A percentile compares a stretch with the other conserved stretches of the same genome.
These are phyloP conservation scores for Poeciliopsis retropinna DNA, from an alignment of 2,113 vertebrate genomes.

Conservation along the genomic window DNA sequence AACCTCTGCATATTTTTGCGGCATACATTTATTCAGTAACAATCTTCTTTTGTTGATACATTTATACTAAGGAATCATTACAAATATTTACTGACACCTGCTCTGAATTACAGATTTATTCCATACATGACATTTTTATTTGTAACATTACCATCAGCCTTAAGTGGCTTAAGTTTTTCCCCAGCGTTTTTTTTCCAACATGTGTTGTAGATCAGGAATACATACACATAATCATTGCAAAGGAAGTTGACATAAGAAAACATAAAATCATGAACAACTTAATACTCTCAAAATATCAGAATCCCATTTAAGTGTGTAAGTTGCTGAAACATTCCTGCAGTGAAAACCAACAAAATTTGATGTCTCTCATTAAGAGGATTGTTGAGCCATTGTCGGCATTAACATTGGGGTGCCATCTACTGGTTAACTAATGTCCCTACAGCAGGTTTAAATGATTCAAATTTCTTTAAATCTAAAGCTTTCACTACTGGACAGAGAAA, in stretches of 20 bases:
- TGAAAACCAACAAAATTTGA: background rate
- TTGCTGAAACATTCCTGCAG: background rate
- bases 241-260: background rate
- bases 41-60: background rate
- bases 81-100: background rate
- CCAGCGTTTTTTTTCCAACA: background rate
- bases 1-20: background rate
- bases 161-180: background rate
- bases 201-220: background rate
- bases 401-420: slow-evolving; percentile 31
- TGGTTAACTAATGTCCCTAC: slow-evolving; percentile 35
- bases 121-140: background rate
- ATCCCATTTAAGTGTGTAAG: background rate
- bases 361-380: background rate
- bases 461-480: no score
- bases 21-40: background rate
- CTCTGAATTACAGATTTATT: background rate
- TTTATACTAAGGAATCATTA: background rate
- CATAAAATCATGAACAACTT: background rate
- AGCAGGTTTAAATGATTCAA: background rate
- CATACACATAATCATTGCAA: background rate
- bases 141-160: background rate
- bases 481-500: background rate
- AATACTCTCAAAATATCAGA: background rate
- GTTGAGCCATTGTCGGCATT: no score